phyloP scores from a whole-genome alignment of 2,113 vertebrate genomes.

The Aepyceros melampus region DNA sequence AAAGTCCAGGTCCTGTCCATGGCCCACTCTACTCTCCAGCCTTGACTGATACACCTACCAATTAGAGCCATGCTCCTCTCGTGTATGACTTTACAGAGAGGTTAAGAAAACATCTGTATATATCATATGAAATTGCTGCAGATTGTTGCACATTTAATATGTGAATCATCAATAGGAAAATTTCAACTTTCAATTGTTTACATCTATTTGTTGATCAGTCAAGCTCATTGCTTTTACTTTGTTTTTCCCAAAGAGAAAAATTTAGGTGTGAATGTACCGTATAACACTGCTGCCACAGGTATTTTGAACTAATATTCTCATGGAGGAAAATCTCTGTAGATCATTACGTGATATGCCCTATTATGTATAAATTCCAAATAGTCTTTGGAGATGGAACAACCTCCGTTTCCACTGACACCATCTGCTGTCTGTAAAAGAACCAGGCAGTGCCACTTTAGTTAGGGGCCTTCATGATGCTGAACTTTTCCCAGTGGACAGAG shows the following conservation, averaged over 20 bases:
- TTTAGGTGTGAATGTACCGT: not conserved
- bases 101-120: not conserved
- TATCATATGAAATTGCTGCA: not conserved
- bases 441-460: not conserved
- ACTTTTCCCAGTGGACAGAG: not conserved
- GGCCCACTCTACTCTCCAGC: not conserved
- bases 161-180: not conserved
- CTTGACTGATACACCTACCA: not conserved
- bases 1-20: not conserved
- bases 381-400: not conserved
- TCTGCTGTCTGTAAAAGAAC: not conserved
- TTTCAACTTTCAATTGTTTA: not conserved
- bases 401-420: not conserved
- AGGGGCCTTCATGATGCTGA: not conserved
- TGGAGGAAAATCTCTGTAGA: not conserved
- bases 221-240: not conserved
- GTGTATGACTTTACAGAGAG: not conserved
- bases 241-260: not conserved
- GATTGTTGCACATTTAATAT: not conserved
- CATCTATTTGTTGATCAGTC: not conserved
- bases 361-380: not conserved
- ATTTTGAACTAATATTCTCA: not conserved
- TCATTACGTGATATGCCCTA: not conserved
- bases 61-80: not conserved
- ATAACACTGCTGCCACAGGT: not conserved